Evolutionary conservation across 2,113 vertebrate genomes (phyloP), one percentile per base, ranked within the genome.

Genomic region (Xenopus tropicalis): DNA sequence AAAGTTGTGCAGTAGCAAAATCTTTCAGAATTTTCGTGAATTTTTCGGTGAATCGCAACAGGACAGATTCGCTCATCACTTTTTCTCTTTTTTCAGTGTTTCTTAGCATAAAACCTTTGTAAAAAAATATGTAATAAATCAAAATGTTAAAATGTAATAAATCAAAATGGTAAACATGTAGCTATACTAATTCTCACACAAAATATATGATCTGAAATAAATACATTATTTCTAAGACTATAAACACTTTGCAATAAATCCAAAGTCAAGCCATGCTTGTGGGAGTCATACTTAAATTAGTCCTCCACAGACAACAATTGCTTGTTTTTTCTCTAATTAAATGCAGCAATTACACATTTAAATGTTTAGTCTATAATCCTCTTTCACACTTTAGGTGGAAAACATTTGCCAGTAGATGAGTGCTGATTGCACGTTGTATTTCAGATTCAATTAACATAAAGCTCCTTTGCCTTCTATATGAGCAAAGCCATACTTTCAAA

Each of bases 401-500:
- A 69, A 63, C 73, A 76, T 76, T 68, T 69, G 57, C 72, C 23
- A 68, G 65, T 74, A 69, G 72, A 68, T 74, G 72, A 74, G 65
- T 69, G 72, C 24, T 52, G 72, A 68, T 68, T 74, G 69, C 58
- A 69, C 69, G 66, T 56, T 69, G 66, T 37, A 63, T 63, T 62
- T 76, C 73, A 76, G 43, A 67, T 76, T 69, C 73, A 76, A 69
- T 76, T 76, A 76, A 69, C 61, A 69, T 69, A 69, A 69, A 61
- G 20, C 66, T 69, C 37, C 46, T 76, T 76, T 63, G 37, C 58
- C n/a, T 51, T 62, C 57, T 69, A 63, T 69, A 69, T 76, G 66
- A 62, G 73, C 61, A 76, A 69, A 76, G 66, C 58, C 58, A 37
- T 69, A 69, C 73, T 76, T 76, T 69, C 46, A 69, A 84, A 80